Evolutionary conservation across 1,140 invertebrate species (phyloP).

Genomic region (Sarcophaga bullata): DNA sequence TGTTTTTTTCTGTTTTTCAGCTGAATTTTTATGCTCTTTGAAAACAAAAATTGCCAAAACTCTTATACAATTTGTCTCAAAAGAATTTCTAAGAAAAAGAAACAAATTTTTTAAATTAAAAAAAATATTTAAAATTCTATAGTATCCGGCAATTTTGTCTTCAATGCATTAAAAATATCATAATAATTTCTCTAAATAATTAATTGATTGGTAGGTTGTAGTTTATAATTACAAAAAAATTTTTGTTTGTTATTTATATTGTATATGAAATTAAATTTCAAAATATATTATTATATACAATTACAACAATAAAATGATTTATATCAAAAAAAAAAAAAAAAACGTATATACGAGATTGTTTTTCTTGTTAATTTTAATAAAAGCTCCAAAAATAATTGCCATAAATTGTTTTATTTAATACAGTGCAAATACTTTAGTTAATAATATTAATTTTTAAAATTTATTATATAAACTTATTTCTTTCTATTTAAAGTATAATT

Average conservation of each 20-base stretch:
- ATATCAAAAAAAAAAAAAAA: constrained; percentile 27
- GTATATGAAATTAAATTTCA: constrained; percentile 23
- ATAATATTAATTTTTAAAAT: background rate
- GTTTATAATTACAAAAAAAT: background rate
- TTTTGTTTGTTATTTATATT: constrained; percentile 43
- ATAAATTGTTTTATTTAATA: constrained; percentile 29
- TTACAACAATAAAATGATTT: background rate
- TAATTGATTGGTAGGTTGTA: constrained; percentile 66
- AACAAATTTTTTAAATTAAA: too few relatives aligned
- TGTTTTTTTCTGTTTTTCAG: constrained; percentile 9
- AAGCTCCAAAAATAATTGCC: constrained; percentile 5
- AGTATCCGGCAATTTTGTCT: background rate
- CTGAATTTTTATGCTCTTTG: constrained; percentile 2
- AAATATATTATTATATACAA: constrained; percentile 29
- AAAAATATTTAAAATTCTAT: too few relatives aligned
- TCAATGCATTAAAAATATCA: constrained; percentile 54
- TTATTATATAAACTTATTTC: background rate
- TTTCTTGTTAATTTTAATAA: background rate
- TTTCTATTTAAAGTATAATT: background rate
- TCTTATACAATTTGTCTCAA: too few relatives aligned
- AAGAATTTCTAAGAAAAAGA: too few relatives aligned
- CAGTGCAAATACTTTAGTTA: constrained; percentile 27
- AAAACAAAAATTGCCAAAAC: background rate
- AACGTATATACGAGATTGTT: constrained; percentile 1
- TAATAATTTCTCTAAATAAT: constrained; percentile 49